These are phyloP conservation scores for Anthopleura sola DNA, from an alignment of 64 coral and sea anemone species.

Conservation along the genomic window DNA sequence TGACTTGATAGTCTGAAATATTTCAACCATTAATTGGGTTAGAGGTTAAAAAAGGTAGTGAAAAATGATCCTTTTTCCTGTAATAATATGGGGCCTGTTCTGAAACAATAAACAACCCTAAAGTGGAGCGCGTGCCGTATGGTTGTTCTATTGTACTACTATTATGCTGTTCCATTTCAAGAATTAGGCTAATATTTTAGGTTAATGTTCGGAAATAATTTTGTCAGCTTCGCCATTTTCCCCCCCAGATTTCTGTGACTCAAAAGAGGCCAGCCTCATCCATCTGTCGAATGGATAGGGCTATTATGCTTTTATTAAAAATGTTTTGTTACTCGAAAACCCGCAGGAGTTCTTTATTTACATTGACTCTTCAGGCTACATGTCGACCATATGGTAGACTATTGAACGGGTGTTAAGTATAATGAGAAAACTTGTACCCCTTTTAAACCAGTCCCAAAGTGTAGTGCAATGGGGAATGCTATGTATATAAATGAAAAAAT, in stretches of 20 bases:
- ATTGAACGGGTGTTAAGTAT: background rate
- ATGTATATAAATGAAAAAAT: too few species aligned
- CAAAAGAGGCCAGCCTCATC: background rate
- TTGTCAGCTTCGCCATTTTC: background rate
- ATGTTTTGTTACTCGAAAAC: background rate
- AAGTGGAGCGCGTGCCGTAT: background rate
- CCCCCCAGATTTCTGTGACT: background rate
- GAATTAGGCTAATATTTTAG: background rate
- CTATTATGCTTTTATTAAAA: background rate
- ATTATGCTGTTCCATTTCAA: background rate
- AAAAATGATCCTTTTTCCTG: background rate
- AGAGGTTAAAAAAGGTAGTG: background rate
- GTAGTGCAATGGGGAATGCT: too few species aligned
- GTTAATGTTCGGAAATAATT: background rate
- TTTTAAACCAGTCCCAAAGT: background rate
- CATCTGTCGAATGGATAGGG: background rate
- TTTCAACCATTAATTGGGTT: background rate
- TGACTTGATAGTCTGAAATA: background rate
- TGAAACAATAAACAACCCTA: background rate
- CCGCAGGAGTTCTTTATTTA: constrained; percentile 7
- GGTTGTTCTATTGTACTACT: background rate
- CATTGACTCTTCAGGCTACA: background rate
- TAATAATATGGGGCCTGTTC: background rate
- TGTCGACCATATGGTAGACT: background rate
- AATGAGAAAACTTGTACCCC: background rate